These are phyloP conservation scores for Silurus aristotelis DNA, from an alignment of 2,797 vertebrate genomes.

Conservation along the genomic window DNA sequence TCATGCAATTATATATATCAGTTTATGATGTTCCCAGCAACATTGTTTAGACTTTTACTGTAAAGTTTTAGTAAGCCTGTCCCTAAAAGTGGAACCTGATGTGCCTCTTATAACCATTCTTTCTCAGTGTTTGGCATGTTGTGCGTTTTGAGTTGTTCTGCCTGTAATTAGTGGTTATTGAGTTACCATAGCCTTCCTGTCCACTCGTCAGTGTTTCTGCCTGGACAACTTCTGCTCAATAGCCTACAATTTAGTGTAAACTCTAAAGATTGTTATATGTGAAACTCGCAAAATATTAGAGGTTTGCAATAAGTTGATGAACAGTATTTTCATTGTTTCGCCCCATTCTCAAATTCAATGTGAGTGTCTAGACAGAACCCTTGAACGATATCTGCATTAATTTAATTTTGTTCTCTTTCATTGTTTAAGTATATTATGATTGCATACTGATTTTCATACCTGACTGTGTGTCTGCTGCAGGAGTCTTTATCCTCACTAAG, in stretches of 20 bases:
- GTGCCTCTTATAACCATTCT: background rate
- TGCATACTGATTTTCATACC: background rate
- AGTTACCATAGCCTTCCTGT: background rate
- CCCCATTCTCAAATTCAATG: no score
- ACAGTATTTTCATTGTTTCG: no score
- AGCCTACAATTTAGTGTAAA: background rate
- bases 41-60: background rate
- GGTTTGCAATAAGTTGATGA: no score
- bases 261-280: background rate
- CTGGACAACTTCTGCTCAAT: background rate
- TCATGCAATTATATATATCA: background rate
- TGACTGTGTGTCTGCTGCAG: constrained; percentile 63
- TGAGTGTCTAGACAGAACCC: no score
- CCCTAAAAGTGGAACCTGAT: background rate
- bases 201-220: background rate
- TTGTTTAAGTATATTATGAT: background rate
- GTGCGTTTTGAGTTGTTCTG: background rate
- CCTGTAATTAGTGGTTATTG: background rate
- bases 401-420: no score
- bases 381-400: no score
- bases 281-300: background rate
- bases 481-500: constrained; percentile 75
- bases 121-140: background rate
- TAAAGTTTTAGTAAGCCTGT: background rate
- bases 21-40: background rate